phyloP scores from a whole-genome alignment of 2,888 invertebrate species.

The Metalampra italica region DNA sequence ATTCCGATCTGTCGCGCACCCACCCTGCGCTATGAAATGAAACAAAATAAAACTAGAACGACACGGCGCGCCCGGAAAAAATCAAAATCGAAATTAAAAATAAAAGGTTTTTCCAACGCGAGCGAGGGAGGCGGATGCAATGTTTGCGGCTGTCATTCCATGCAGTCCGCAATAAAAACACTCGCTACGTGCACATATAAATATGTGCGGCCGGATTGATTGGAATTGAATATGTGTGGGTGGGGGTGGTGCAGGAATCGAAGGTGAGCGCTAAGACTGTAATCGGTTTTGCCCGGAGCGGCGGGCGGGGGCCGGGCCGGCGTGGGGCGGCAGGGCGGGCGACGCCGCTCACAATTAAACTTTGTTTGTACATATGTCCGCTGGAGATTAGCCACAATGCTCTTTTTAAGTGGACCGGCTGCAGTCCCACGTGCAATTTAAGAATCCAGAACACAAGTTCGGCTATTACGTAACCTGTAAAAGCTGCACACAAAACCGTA shows the following conservation, averaged over 20 bases:
- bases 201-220: constrained; percentile 75
- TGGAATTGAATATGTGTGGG: constrained; percentile 76
- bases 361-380: constrained; percentile 78
- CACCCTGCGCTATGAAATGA: constrained; percentile 78
- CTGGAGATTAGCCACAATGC: constrained; percentile 75
- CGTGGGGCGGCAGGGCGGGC: constrained; percentile 13
- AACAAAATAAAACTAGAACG: constrained; percentile 76
- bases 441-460: constrained; percentile 61
- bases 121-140: constrained; percentile 68
- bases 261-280: constrained; percentile 78
- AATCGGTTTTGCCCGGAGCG: constrained; percentile 74
- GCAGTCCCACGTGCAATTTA: constrained; percentile 69
- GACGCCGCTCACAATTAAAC: constrained; percentile 73
- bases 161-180: constrained; percentile 76
- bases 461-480: constrained; percentile 35
- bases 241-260: constrained; percentile 58
- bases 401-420: constrained; percentile 74
- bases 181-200: constrained; percentile 67
- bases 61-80: constrained; percentile 70
- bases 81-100: constrained; percentile 78
- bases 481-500: not conserved
- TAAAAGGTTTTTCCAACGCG: constrained; percentile 65
- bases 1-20: constrained; percentile 78
- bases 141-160: constrained; percentile 76
- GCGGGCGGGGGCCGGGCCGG: constrained; percentile 19